Percentiles rank a stretch among this genome's conserved stretches.
Conservation (phyloP, 2,888 invertebrate species). For the Boloria selene region DNA sequence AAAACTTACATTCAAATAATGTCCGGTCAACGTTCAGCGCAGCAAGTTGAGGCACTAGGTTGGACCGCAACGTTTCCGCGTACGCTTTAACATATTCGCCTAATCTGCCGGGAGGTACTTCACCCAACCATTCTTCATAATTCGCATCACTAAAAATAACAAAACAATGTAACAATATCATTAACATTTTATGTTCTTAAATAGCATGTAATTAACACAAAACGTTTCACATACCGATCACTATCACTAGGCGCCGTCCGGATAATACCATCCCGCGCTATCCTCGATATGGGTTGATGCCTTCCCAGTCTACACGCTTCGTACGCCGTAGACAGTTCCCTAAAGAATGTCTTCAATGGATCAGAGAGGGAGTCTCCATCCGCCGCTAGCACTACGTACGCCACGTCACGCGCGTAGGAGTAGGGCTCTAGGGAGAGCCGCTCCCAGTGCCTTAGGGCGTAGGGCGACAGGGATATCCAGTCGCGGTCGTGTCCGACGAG, state of each 20-base stretch:
- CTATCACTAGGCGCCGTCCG: slow-evolving; percentile 82
- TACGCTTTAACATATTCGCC: slow-evolving; percentile 93
- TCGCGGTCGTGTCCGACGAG: slow-evolving; percentile 97
- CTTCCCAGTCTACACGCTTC: slow-evolving; percentile 97
- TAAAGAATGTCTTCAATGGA: slow-evolving; percentile 93
- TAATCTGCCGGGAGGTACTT: slow-evolving; percentile 89
- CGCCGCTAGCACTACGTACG: slow-evolving; percentile 96
- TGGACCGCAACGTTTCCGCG: slow-evolving; percentile 79
- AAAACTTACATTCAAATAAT: slow-evolving; percentile 51
- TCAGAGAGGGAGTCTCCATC: slow-evolving; percentile 92
- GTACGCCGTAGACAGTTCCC: slow-evolving; percentile 95
- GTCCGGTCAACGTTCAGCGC: slow-evolving; percentile 64
- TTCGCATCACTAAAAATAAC: slow-evolving; percentile 67
- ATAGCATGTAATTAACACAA: background rate
- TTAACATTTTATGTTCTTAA: slow-evolving; percentile 22
- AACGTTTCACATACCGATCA: slow-evolving; percentile 44
- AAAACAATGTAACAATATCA: background rate
- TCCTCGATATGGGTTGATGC: slow-evolving; percentile 94
- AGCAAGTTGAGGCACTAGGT: slow-evolving; percentile 65
- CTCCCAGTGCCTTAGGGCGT: slow-evolving; percentile 97
- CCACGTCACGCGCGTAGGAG: slow-evolving; percentile 96
- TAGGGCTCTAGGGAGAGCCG: slow-evolving; percentile 98
- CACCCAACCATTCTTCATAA: slow-evolving; percentile 94
- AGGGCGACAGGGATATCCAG: slow-evolving; percentile 96
- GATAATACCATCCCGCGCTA: slow-evolving; percentile 93